Evolutionary conservation across 1,140 invertebrate genomes (phyloP).

Genomic region (Drosophila murphyi): DNA sequence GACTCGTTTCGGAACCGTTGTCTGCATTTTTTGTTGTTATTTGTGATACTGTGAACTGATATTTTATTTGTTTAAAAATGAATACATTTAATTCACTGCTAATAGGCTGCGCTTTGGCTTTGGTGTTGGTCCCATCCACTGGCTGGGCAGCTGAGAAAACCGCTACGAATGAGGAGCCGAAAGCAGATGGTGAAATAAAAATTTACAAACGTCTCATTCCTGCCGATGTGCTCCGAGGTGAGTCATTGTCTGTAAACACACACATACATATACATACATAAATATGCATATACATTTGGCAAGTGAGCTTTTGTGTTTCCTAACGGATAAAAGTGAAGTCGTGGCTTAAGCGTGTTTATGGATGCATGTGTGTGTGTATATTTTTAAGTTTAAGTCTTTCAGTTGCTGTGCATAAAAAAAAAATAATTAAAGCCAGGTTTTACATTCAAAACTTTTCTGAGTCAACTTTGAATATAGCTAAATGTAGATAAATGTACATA

Average conservation of each 20-base stretch:
- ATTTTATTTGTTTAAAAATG: slow-evolving; percentile 36
- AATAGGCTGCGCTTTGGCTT: slow-evolving; percentile 19
- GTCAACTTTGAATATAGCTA: too few relatives aligned
- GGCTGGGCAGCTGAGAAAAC: slow-evolving; percentile 31
- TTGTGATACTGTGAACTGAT: not conserved
- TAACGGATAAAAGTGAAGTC: too few relatives aligned
- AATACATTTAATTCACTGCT: slow-evolving; percentile 29
- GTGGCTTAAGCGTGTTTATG: too few relatives aligned
- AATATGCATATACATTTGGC: not conserved
- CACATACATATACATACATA: slow-evolving; percentile 1
- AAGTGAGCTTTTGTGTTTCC: too few relatives aligned
- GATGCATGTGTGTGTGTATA: too few relatives aligned
- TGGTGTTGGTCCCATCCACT: slow-evolving; percentile 20
- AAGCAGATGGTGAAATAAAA: slow-evolving; percentile 85
- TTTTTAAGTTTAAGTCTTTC: not conserved
- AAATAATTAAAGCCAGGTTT: not conserved
- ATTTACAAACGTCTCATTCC: slow-evolving; percentile 92
- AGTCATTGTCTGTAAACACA: slow-evolving; percentile 49
- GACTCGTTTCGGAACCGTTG: slow-evolving; percentile 44
- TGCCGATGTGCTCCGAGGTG: slow-evolving; percentile 93
- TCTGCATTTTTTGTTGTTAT: slow-evolving; percentile 19
- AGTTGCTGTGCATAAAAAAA: not conserved
- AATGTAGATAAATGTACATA: too few relatives aligned
- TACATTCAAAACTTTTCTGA: not conserved
- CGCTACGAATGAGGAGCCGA: slow-evolving; percentile 12